These are phyloP conservation scores for Chrysolina americana DNA, from an alignment of 2,888 invertebrate genomes.

Conservation along the genomic window DNA sequence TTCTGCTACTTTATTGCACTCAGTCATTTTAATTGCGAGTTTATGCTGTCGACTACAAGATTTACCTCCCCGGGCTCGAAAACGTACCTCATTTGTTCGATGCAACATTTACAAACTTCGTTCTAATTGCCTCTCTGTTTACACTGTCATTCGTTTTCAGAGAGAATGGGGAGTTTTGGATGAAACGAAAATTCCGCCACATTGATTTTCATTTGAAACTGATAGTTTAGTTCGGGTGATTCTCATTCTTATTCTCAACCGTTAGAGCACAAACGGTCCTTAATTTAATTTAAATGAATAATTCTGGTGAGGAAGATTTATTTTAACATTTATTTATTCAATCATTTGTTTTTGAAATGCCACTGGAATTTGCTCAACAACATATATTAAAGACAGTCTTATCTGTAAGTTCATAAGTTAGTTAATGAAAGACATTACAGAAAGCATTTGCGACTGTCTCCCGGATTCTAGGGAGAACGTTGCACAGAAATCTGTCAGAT, in stretches of 20 bases:
- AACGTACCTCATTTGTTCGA: slow-evolving; percentile 46
- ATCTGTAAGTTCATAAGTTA: no score
- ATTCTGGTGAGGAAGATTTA: no score
- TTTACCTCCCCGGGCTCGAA: slow-evolving; percentile 44
- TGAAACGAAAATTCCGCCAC: slow-evolving; percentile 32
- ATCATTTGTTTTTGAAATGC: no score
- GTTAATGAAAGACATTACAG: no score
- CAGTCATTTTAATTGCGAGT: slow-evolving; percentile 52
- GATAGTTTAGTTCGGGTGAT: not conserved
- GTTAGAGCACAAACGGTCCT: not conserved
- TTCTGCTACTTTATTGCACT: slow-evolving; percentile 48
- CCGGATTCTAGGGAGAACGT: no score
- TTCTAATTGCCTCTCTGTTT: slow-evolving; percentile 44
- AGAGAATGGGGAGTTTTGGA: slow-evolving; percentile 32
- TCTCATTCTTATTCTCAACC: not conserved
- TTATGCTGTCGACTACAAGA: slow-evolving; percentile 50
- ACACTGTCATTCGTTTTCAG: slow-evolving; percentile 36
- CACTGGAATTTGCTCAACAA: no score
- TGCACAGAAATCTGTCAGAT: no score
- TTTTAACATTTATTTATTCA: no score
- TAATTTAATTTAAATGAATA: no score
- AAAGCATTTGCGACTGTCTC: no score
- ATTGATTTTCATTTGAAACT: slow-evolving; percentile 26
- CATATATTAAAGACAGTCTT: no score
- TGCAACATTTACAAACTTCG: slow-evolving; percentile 42